These are phyloP conservation scores for Apogon hyalosoma DNA, from an alignment of 2,797 vertebrate species.

Conservation along the genomic window DNA sequence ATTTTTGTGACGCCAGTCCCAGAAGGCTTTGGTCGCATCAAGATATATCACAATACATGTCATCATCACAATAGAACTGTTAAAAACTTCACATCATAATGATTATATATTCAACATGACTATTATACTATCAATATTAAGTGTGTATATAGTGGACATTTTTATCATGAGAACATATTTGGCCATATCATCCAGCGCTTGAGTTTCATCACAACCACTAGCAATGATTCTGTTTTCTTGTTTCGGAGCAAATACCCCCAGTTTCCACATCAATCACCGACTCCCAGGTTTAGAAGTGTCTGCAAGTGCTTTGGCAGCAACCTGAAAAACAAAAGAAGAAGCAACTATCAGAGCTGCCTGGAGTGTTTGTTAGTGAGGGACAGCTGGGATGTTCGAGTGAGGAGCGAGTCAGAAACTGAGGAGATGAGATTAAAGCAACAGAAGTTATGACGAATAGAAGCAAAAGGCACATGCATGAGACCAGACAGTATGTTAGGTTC, in stretches of 20 bases:
- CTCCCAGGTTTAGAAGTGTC: conserved; percentile 46
- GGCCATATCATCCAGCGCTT: not conserved
- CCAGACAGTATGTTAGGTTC: not conserved
- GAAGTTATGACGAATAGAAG: too few species aligned
- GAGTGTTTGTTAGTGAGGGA: conserved; percentile 22
- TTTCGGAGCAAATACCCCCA: conserved; percentile 29
- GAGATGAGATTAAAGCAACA: not conserved
- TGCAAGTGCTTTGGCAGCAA: conserved; percentile 27
- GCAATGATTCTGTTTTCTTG: conserved; percentile 16
- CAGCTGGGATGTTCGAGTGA: conserved; percentile 24
- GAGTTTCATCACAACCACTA: conserved; percentile 10
- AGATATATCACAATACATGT: too few species aligned
- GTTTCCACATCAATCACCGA: conserved; percentile 61
- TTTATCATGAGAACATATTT: too few species aligned
- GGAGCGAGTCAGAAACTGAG: not conserved
- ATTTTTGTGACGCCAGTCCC: too few species aligned
- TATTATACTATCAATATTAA: too few species aligned
- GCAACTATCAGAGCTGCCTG: conserved; percentile 28
- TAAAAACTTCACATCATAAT: too few species aligned
- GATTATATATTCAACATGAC: too few species aligned
- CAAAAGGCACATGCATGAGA: not conserved
- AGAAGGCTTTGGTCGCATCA: too few species aligned
- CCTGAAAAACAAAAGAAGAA: conserved; percentile 27
- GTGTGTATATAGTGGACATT: too few species aligned
- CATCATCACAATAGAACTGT: too few species aligned